Evolutionary conservation across 2,113 vertebrate species (phyloP), one percentile per base, ranked within the genome.

Genomic region (Oostethus manadensis): DNA sequence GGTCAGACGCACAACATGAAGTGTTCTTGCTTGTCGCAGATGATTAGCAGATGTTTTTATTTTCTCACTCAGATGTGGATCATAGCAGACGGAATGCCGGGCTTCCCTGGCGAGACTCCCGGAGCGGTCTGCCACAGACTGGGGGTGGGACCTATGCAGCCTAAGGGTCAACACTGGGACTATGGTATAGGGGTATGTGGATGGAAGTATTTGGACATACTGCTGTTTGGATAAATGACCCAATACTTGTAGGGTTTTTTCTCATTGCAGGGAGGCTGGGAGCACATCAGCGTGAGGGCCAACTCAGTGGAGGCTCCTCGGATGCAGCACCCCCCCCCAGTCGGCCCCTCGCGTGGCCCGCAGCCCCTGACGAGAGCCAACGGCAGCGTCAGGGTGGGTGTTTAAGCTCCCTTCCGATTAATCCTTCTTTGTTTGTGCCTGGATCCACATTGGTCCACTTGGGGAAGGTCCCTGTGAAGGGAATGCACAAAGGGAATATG

Each of bases 101-200:
- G 95, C 3, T 94, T 92, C 62, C 93, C 92, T 1, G 74, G 90
- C 9, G 86, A 97, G 84, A 91, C 91, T 70, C 88, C 89, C 0
- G 95, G 96, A 8, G 93, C 92, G 0, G 88, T 98, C 29, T 96
- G 95, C 59, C 95, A 91, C 63, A 90, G 97, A 6, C 75, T 87
- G 0, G 94, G 95, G 0, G 87, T 98, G 29, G 93, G 90, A 60
- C 94, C 97, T 3, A 86, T 88, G 82, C 90, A 94, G n/a, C 93
- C 94, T 1, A 94, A 90, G 57, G 97, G 97, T 38, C 89, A 89
- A 66, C 87, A 89, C 0, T 99, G 96, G 97, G 96, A 99, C 82
- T 98, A 93, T 0, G 97, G 96, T 0, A 93, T 99, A 6, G 97
- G 97, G 87, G 97, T 98, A 21, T 53, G 16, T 26, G 48, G 20